Conservation (phyloP, 2,888 invertebrate genomes). For the Noctua pronuba region DNA sequence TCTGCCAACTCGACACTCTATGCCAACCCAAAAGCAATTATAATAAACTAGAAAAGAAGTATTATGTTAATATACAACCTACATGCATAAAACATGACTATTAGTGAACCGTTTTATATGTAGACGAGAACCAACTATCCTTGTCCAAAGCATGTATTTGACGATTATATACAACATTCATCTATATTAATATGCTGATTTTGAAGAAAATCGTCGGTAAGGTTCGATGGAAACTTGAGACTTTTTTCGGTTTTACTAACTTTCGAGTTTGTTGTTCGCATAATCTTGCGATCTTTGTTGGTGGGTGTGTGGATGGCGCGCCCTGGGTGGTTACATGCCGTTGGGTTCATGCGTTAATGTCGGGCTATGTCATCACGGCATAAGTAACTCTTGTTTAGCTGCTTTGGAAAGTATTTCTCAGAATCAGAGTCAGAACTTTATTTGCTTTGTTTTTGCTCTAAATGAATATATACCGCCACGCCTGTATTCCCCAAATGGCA, state of each 20-base stretch:
- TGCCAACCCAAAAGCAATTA: slow-evolving; percentile 53
- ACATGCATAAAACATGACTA: slow-evolving; percentile 69
- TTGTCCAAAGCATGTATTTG: slow-evolving; percentile 51
- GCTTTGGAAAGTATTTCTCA: too few species aligned
- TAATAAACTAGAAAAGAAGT: slow-evolving; percentile 63
- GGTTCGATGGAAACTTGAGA: slow-evolving; percentile 38
- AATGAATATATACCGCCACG: too few species aligned
- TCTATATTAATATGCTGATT: slow-evolving; percentile 55
- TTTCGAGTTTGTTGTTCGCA: slow-evolving; percentile 21
- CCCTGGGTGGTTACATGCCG: slow-evolving; percentile 5
- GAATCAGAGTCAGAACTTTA: too few species aligned
- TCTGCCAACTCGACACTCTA: slow-evolving; percentile 44
- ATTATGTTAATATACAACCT: slow-evolving; percentile 69
- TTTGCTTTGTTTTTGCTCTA: too few species aligned
- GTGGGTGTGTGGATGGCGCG: background rate
- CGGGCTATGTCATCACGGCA: background rate
- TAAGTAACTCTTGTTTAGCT: background rate
- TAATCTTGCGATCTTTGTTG: slow-evolving; percentile 15
- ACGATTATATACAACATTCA: slow-evolving; percentile 52
- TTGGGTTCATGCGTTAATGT: background rate
- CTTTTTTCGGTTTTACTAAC: slow-evolving; percentile 34
- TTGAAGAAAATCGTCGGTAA: slow-evolving; percentile 20
- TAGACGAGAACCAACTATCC: slow-evolving; percentile 43
- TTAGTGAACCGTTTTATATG: slow-evolving; percentile 55
- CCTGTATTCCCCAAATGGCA: too few species aligned